Conservation (phyloP, 1,140 invertebrate species). For the Thrips palmi region DNA sequence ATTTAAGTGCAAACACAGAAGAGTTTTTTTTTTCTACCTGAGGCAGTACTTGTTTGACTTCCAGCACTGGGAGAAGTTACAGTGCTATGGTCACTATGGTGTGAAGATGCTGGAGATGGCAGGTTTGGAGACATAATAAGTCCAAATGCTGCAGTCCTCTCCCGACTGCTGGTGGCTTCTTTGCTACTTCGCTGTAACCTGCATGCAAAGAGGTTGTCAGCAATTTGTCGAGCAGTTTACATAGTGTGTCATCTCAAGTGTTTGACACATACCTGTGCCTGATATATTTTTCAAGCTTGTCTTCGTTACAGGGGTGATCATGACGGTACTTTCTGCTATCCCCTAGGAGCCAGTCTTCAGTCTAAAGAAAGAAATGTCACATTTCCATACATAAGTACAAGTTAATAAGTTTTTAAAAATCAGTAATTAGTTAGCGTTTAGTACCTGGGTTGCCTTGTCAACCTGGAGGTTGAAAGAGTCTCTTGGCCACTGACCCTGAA, state of each 20-base stretch:
- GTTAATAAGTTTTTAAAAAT: constrained; percentile 2
- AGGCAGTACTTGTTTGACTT: no score
- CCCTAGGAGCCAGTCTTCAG: constrained; percentile 42
- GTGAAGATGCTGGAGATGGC: constrained; percentile 25
- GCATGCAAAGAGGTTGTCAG: not conserved
- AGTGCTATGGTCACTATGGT: constrained; percentile 12
- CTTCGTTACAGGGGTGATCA: constrained; percentile 21
- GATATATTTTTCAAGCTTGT: constrained; percentile 33
- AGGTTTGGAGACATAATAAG: constrained; percentile 27
- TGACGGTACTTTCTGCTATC: constrained; percentile 28
- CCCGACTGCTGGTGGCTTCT: constrained; percentile 27
- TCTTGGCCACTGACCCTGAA: constrained; percentile 55
- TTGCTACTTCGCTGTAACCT: constrained; percentile 29
- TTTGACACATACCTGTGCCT: constrained; percentile 22
- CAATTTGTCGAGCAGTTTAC: not conserved
- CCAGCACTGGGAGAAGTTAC: no score
- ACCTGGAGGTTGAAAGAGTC: constrained; percentile 48
- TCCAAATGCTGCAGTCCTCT: constrained; percentile 28
- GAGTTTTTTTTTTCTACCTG: no score
- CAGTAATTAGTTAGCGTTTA: no score
- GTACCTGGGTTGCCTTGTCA: constrained; percentile 63
- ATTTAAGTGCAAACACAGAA: no score
- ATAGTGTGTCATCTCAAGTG: constrained; percentile 1
- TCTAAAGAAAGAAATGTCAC: no score
- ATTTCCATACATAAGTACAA: not conserved